Evolutionary conservation across 1,140 invertebrate genomes (phyloP).

Genomic region (Drosophila arizonae): DNA sequence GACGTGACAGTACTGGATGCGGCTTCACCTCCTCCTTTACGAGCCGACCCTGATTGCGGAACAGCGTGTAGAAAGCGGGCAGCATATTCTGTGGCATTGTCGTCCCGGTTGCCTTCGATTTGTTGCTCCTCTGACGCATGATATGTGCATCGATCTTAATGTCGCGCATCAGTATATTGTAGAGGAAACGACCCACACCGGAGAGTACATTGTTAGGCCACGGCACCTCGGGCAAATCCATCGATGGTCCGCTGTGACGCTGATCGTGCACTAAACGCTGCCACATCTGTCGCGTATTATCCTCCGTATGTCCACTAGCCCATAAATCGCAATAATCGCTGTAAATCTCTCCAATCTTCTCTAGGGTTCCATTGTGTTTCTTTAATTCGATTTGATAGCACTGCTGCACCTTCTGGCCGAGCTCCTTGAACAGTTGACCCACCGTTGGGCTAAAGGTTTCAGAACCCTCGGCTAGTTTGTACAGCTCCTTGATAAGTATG

Average conservation of each 20-base stretch:
- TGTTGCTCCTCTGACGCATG: conserved; percentile 84
- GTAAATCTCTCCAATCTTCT: conserved; percentile 88
- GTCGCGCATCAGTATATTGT: conserved; percentile 93
- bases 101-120: conserved; percentile 43
- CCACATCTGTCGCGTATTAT: conserved; percentile 90
- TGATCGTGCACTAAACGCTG: conserved; percentile 85
- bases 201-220: conserved; percentile 87
- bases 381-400: conserved; percentile 88
- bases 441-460: conserved; percentile 90
- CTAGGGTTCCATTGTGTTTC: conserved; percentile 85
- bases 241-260: conserved; percentile 85
- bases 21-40: conserved; percentile 92
- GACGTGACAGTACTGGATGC: conserved; percentile 88
- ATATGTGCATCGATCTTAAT: conserved; percentile 91
- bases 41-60: conserved; percentile 86
- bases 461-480: conserved; percentile 88
- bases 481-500: conserved; percentile 87
- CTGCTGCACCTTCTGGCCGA: conserved; percentile 86
- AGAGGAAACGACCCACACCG: conserved; percentile 91
- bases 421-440: conserved; percentile 85
- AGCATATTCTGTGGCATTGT: conserved; percentile 82
- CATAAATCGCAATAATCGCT: conserved; percentile 89
- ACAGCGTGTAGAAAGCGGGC: conserved; percentile 93
- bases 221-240: conserved; percentile 85
- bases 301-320: conserved; percentile 82